These are phyloP conservation scores for Sitta europaea DNA, from an alignment of 2,113 vertebrate genomes.

Conservation along the genomic window DNA sequence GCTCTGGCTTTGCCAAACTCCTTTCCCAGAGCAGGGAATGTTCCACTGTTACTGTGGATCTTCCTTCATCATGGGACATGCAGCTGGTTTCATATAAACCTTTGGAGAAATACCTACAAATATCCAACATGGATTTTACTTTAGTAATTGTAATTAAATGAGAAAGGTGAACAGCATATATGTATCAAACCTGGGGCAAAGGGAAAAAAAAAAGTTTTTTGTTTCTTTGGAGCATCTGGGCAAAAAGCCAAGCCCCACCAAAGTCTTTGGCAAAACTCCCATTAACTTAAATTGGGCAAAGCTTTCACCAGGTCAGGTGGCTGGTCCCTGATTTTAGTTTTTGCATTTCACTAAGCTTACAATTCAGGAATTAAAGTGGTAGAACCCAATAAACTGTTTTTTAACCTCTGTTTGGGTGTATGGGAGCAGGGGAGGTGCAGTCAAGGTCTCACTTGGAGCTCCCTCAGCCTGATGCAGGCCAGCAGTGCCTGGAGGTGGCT, in stretches of 20 bases:
- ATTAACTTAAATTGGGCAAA: background rate
- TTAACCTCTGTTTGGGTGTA: background rate
- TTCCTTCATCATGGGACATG: accelerated
- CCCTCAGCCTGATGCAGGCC: accelerated
- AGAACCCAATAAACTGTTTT: background rate
- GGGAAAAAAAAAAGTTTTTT: background rate
- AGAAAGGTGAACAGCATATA: background rate
- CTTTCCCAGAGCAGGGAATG: background rate
- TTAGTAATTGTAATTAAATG: background rate
- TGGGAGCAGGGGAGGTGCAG: background rate
- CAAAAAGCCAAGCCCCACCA: background rate
- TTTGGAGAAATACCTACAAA: background rate
- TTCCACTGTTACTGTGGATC: background rate
- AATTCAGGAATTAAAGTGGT: background rate
- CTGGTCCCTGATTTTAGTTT: background rate
- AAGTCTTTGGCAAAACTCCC: background rate
- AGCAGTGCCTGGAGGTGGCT: background rate
- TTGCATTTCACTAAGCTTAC: background rate
- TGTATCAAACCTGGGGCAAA: background rate
- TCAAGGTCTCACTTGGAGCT: background rate
- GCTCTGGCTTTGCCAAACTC: background rate
- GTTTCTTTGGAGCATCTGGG: background rate
- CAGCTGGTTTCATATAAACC: background rate
- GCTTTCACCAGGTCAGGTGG: background rate
- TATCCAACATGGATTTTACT: background rate